Base-by-base conservation (phyloP, 2,888 invertebrate genomes). In the Ctenicera cuprea region DNA sequence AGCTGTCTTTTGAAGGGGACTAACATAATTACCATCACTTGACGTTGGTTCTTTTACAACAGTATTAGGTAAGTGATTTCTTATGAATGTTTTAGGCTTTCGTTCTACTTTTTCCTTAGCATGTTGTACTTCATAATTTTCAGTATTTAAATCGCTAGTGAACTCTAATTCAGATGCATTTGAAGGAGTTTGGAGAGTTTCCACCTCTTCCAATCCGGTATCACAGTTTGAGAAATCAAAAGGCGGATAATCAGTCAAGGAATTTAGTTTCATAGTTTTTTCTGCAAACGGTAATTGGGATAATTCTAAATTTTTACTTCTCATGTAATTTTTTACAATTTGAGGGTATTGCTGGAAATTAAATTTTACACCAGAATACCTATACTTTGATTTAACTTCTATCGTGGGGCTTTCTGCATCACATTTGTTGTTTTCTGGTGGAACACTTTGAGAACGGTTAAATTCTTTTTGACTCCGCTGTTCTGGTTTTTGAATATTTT, bases 111-210 rank as follows among this genome's bases (percentile, higher is more conserved):
- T 77, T 64, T 81, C 80, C 62, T 76, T 81, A 20, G 79, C 81
- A 45, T 79, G 78, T 62, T 79, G 75, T 0, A 62, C 43, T 57
- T 76, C 75, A n/a, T 77, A 68, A 8, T 67, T 75, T 14, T 79
- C 74, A 7, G 67, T 74, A 26, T 80, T 80, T 73, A 89, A 86
- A 76, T 90, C 90, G 74, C 85, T 85, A 1, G 85, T 86, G 76
- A 88, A 90, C 80, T 90, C 90, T 86, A 94, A 89, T 82, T 94
- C 94, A 0, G 94, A 93, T 37, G 94, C 94, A 84, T 94, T 94
- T 0, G 94, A 94, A 0, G 94, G 94, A 0, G 94, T 94, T 83
- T 94, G 94, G 48, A 94, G 86, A 76, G 90, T 88, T 30, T 91
- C 90, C 50, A 89, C 89, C 85, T 89, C 88, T 79, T 89, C 84